Evolutionary conservation across 35 echinoderm and acorn worm species (phyloP).

Genomic region (Ophioderma brevispina): DNA sequence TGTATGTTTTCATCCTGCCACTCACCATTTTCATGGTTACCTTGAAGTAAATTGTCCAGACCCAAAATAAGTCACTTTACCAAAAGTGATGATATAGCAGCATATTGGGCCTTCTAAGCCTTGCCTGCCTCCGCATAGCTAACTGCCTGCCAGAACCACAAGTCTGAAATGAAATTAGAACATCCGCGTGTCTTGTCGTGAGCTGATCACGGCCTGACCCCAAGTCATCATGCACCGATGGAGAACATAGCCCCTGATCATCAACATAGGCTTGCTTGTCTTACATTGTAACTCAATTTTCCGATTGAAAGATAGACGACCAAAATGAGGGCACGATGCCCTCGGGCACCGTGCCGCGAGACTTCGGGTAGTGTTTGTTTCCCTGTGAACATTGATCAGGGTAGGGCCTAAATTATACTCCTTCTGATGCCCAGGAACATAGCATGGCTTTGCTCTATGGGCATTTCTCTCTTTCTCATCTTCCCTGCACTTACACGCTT

Average conservation of each 20-base stretch:
- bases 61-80: no score
- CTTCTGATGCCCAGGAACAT: no score
- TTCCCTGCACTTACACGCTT: no score
- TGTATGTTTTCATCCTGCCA: no score
- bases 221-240: not conserved
- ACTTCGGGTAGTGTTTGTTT: no score
- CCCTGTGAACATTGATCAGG: no score
- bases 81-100: no score
- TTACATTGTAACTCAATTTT: not conserved
- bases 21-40: not conserved
- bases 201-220: not conserved
- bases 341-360: not conserved
- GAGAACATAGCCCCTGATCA: not conserved
- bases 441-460: no score
- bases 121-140: not conserved
- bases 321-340: not conserved
- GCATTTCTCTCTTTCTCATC: no score
- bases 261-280: not conserved
- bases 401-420: no score
- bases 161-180: not conserved
- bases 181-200: not conserved
- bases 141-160: not conserved
- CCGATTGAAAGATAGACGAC: not conserved
- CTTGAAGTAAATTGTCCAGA: not conserved
- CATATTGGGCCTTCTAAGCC: no score